Percentiles rank a stretch among this genome's conserved stretches.
phyloP scores from a whole-genome alignment of 2,797 vertebrate genomes.

The Lophotriccus pileatus region DNA sequence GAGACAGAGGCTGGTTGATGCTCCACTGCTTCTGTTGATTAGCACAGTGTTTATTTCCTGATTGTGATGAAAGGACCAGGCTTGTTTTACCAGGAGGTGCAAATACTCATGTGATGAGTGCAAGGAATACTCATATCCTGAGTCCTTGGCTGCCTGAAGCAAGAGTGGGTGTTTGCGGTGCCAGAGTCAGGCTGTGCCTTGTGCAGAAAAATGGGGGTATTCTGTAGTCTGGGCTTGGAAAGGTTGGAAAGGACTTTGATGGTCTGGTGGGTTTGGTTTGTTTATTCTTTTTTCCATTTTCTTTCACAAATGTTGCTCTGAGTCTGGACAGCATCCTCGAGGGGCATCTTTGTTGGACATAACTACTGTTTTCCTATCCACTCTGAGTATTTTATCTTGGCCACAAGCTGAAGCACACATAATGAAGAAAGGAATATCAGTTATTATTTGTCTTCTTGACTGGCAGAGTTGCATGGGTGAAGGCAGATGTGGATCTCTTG shows the following conservation, averaged over 20 bases:
- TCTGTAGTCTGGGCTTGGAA: background rate
- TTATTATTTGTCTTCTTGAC: background rate
- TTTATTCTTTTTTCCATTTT: background rate
- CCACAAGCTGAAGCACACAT: background rate
- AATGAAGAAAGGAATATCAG: background rate
- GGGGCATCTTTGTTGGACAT: background rate
- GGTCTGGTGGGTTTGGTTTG: background rate
- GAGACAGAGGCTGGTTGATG: background rate
- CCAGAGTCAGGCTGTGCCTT: background rate
- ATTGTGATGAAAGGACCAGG: background rate
- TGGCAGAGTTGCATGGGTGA: background rate
- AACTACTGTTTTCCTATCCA: background rate
- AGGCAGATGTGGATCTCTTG: background rate
- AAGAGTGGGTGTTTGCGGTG: background rate
- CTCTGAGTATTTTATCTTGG: background rate
- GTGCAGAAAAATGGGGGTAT: fast-evolving
- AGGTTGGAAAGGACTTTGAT: background rate
- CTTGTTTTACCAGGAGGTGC: background rate
- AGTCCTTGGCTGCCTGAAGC: background rate
- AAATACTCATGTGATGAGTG: background rate
- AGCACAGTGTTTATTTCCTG: background rate
- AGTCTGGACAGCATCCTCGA: background rate
- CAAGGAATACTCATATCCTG: background rate
- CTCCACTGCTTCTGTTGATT: background rate
- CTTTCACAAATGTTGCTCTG: background rate